These are phyloP conservation scores for Camponotus pennsylvanicus DNA, from an alignment of 1,140 invertebrate species.

Conservation along the genomic window DNA sequence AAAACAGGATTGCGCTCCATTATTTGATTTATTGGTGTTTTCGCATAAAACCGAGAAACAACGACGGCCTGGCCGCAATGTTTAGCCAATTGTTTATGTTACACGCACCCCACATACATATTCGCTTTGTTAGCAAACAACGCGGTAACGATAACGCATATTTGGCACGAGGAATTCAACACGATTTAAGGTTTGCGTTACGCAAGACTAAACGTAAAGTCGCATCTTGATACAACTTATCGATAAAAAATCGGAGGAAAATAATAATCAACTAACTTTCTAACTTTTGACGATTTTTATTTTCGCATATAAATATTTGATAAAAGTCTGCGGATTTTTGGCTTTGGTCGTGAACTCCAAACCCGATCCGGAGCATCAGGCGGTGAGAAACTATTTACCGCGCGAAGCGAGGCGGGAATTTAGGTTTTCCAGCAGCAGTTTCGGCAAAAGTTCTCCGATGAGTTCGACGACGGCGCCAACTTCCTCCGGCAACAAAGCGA, in stretches of 20 bases:
- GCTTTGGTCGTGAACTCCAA: slow-evolving; percentile 46
- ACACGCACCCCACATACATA: slow-evolving; percentile 20
- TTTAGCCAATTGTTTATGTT: slow-evolving; percentile 56
- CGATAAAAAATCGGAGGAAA: background rate
- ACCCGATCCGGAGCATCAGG: slow-evolving; percentile 21
- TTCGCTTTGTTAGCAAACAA: slow-evolving; percentile 48
- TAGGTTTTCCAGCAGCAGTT: slow-evolving; percentile 50
- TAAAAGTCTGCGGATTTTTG: slow-evolving; percentile 55
- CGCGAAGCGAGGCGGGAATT: slow-evolving; percentile 24
- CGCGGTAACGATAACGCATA: slow-evolving; percentile 47
- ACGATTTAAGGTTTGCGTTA: slow-evolving; percentile 15
- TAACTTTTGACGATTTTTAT: slow-evolving; percentile 16
- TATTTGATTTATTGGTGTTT: slow-evolving; percentile 69
- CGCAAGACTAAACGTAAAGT: slow-evolving; percentile 1
- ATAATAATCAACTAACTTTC: background rate
- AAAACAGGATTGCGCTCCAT: slow-evolving; percentile 45
- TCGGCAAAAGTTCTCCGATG: slow-evolving; percentile 44
- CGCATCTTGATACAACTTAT: background rate
- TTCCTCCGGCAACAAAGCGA: slow-evolving; percentile 45
- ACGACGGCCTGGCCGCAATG: slow-evolving; percentile 5
- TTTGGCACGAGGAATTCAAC: slow-evolving; percentile 46
- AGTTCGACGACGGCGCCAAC: slow-evolving; percentile 46
- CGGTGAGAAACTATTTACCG: slow-evolving; percentile 51
- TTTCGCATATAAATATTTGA: slow-evolving; percentile 46
- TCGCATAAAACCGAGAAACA: slow-evolving; percentile 47